Percentiles rank a stretch among this genome's conserved stretches.
Evolutionary conservation across 2,797 vertebrate species (phyloP).

Genomic region (Coreius guichenoti): DNA sequence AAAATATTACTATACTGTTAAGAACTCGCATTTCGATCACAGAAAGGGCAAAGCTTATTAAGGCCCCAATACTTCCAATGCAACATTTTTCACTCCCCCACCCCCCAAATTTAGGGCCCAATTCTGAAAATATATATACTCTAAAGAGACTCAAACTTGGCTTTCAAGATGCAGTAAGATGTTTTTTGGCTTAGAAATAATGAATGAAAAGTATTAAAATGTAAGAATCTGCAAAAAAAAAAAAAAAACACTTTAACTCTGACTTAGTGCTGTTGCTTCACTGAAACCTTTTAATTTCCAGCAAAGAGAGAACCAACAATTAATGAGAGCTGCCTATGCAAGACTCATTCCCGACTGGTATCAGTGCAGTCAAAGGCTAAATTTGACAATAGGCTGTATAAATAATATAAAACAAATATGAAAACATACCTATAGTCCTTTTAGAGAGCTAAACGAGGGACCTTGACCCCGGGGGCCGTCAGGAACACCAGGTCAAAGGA

Average conservation of each 20-base stretch:
- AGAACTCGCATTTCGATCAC: background rate
- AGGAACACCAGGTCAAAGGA: constrained; percentile 52
- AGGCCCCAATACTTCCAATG: no score
- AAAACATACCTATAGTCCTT: constrained; percentile 35
- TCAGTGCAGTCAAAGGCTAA: constrained; percentile 8
- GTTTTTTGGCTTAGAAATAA: background rate
- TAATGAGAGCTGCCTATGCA: background rate
- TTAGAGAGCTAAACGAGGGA: constrained; percentile 43
- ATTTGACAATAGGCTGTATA: background rate
- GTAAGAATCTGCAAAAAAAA: background rate
- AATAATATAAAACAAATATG: constrained; percentile 20
- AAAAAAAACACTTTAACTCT: background rate
- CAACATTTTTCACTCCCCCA: background rate
- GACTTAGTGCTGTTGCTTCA: background rate
- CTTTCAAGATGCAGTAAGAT: background rate
- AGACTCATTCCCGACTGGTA: background rate
- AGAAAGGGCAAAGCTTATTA: background rate
- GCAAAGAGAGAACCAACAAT: background rate
- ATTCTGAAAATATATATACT: background rate
- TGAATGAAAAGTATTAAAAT: background rate
- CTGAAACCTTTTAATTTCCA: background rate
- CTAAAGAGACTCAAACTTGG: background rate
- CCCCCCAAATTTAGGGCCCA: background rate
- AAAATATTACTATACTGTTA: background rate
- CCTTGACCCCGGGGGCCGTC: constrained; percentile 57